Evolutionary conservation across 2,113 vertebrate species (phyloP), one percentile per base, ranked within the genome.

Genomic region (Actinemys pallida): DNA sequence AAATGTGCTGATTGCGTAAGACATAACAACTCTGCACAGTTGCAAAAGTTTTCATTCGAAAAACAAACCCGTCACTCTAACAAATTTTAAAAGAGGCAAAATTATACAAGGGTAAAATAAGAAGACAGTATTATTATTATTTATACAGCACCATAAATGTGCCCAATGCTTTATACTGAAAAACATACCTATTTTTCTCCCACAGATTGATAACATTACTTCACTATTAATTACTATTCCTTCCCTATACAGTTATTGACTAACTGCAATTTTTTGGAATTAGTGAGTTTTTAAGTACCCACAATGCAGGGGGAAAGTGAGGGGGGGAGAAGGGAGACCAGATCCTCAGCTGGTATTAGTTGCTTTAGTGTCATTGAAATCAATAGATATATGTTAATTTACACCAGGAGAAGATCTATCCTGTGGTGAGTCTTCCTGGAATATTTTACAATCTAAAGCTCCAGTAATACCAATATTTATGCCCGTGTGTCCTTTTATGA

Each of bases 391-490:
- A 86, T 94, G 96, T 91, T 72, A 92, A 81, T 45, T 88, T 88
- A 84, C 93, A 57, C 56, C 83, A 93, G 89, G 87, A 95, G 29
- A 35, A 93, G 94, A 72, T 93, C 89, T 96, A 97, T 95, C 86
- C 87, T 83, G 87, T 81, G n/a, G 29, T 87, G 92, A 19, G 5
- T 89, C 57, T 84, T 12, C 50, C 78, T 83, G 84, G 90, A 95
- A 94, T 93, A 92, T 81, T 94, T 72, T 97, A 96, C 89, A 90
- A 81, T 14, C 39, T 91, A 79, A 96, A 96, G 96, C 90, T 83
- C 62, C 93, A 96, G 87, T 94, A 93, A 79, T 80, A 65, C 85
- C 90, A 93, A 91, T 39, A 81, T 79, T 87, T 90, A 93, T 90
- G 92, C 96, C 4, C 16, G 5, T 39, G 65, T 84, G 82, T 86